These are phyloP conservation scores for Trichomycterus rosablanca DNA, from an alignment of 2,113 vertebrate species.

Conservation along the genomic window DNA sequence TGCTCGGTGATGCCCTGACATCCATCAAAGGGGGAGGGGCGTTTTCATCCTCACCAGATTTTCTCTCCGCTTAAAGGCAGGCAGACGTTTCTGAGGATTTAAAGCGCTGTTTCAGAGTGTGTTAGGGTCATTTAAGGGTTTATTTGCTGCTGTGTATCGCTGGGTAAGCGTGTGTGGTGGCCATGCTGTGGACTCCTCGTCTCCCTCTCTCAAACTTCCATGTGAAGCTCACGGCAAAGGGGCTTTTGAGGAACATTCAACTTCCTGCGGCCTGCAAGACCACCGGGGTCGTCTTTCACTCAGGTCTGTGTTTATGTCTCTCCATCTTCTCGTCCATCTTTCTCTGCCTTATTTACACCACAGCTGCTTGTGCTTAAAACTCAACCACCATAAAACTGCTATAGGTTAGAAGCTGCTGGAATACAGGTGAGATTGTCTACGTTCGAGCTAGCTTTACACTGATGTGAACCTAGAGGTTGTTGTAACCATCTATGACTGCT, in stretches of 20 bases:
- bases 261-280: conserved; percentile 81
- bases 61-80: neutral
- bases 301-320: conserved; percentile 74
- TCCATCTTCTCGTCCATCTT: too few species aligned
- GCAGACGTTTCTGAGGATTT: neutral
- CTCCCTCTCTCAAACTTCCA: conserved; percentile 90
- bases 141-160: conserved; percentile 28
- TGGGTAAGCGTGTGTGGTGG: conserved; percentile 55
- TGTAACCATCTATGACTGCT: too few species aligned
- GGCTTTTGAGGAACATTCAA: conserved; percentile 83
- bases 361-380: too few species aligned
- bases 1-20: neutral
- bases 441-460: too few species aligned
- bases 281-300: conserved; percentile 80
- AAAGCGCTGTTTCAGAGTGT: too few species aligned
- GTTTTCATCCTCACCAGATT: neutral
- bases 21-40: conserved; percentile 1
- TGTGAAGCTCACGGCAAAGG: conserved; percentile 86
- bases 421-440: too few species aligned
- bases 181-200: conserved; percentile 89
- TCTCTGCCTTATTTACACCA: too few species aligned
- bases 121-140: too few species aligned
- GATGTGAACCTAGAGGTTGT: too few species aligned
- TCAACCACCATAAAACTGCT: too few species aligned
- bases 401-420: too few species aligned